A percentile compares a stretch with the other conserved stretches of the same genome.
Evolutionary conservation across 2,797 vertebrate genomes (phyloP).

Genomic region (Syndactyla subalaris): DNA sequence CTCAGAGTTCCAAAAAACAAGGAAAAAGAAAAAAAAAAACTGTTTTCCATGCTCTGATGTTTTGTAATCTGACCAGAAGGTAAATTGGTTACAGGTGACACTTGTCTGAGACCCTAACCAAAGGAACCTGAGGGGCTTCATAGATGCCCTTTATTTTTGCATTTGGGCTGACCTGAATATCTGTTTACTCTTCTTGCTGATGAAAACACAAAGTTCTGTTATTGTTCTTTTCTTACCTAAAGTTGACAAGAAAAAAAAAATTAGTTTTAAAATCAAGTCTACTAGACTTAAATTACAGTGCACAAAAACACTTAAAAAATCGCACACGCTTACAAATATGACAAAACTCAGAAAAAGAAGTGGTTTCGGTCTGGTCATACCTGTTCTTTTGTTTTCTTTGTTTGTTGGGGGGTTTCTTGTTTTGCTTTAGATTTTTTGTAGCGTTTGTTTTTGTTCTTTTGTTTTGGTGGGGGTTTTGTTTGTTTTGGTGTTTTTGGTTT

Average conservation of each 20-base stretch:
- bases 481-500: fast-evolving
- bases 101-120: neutral
- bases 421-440: neutral
- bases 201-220: neutral
- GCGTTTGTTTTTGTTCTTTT: neutral
- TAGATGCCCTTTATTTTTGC: neutral
- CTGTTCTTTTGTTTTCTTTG: neutral
- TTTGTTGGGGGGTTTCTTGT: fast-evolving
- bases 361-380: fast-evolving
- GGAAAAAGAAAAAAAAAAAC: neutral
- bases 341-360: neutral
- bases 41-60: neutral
- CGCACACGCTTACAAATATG: neutral
- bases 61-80: neutral
- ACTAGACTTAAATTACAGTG: neutral
- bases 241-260: neutral
- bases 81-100: constrained; percentile 13
- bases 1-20: neutral
- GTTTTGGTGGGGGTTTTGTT: neutral
- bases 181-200: neutral
- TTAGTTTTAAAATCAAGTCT: neutral
- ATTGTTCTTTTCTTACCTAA: neutral
- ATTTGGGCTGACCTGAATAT: neutral
- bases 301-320: neutral
- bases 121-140: neutral